A percentile compares a stretch with the other conserved stretches of the same genome.
Conservation (phyloP, 2,888 invertebrate genomes). For the Phrixothrix hirtus region DNA sequence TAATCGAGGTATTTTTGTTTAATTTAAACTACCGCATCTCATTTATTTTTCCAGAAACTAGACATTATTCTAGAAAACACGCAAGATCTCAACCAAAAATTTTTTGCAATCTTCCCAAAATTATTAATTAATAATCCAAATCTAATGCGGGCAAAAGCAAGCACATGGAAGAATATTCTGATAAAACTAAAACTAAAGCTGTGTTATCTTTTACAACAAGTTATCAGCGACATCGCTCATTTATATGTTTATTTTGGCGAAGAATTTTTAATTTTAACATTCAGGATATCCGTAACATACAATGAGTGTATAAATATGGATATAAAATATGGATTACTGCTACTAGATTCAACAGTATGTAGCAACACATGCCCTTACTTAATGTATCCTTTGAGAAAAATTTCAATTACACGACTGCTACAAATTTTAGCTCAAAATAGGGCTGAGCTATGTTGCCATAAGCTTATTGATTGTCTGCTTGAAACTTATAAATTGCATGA, state of each 20-base stretch:
- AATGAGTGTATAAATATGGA: slow-evolving; percentile 66
- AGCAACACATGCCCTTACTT: slow-evolving; percentile 77
- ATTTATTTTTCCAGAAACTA: slow-evolving; percentile 58
- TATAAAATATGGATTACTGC: slow-evolving; percentile 60
- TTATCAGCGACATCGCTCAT: slow-evolving; percentile 61
- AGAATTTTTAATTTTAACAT: slow-evolving; percentile 61
- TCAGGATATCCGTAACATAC: slow-evolving; percentile 66
- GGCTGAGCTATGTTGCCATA: slow-evolving; percentile 71
- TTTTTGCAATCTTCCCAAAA: slow-evolving; percentile 60
- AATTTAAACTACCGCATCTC: neutral
- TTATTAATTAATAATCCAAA: slow-evolving; percentile 55
- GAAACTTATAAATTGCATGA: slow-evolving; percentile 66
- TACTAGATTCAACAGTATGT: slow-evolving; percentile 65
- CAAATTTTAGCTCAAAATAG: slow-evolving; percentile 73
- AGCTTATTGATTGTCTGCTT: slow-evolving; percentile 70
- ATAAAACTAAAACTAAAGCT: slow-evolving; percentile 62
- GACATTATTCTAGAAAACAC: slow-evolving; percentile 62
- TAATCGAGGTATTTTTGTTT: slow-evolving; percentile 13
- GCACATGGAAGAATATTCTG: slow-evolving; percentile 60
- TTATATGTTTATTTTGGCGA: slow-evolving; percentile 64
- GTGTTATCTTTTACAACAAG: slow-evolving; percentile 60
- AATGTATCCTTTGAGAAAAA: slow-evolving; percentile 69
- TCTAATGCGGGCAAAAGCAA: slow-evolving; percentile 55
- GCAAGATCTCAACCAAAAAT: slow-evolving; percentile 60
- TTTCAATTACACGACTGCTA: slow-evolving; percentile 73